Evolutionary conservation across 2,888 invertebrate species (phyloP), one percentile per base, ranked within the genome.

Genomic region (Creontiades dilutus): DNA sequence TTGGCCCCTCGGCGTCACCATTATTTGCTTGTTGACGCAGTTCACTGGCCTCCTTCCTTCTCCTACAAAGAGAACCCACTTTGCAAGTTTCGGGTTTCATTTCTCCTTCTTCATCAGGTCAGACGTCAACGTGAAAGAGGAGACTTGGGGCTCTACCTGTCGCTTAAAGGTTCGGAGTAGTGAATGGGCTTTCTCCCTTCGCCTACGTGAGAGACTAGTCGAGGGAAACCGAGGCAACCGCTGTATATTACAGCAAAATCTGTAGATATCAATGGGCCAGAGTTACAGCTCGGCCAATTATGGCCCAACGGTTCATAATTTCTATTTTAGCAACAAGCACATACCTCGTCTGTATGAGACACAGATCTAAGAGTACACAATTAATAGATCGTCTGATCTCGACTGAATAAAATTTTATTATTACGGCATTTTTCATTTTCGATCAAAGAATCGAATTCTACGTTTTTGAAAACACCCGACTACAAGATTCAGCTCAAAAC

Each of bases 21-120:
- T 78, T 78, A 78, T 46, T 78, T 46, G 78, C 78, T 78, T 78
- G 78, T 78, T 78, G 78, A 78, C 78, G 78, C 78, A 78, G 78
- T 78, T 78, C 78, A 78, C 78, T 78, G 78, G 76, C 76, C 78
- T 19, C 78, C 37, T 47, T 19, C 78, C 23, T 68, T 37, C 19
- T n/a, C 19, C n/a, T 27, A 68, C 68, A 68, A 68, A 23, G 23
- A 13, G 68, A 68, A 68, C 68, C 68, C 68, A 68, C 68, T 68
- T 68, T 23, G 68, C 23, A 19, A 23, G 68, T 68, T 68, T 68
- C 68, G 68, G 68, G 23, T 68, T 68, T 68, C 68, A 9, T 3
- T 27, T 19, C 68, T 37, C 68, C 23, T 5, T 23, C 68, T 23
- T 11, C 68, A 13, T 68, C 68, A 68, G 68, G 37, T 37, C 37